phyloP scores from a whole-genome alignment of 1,140 invertebrate species.

The Leptonema lineaticorne region DNA sequence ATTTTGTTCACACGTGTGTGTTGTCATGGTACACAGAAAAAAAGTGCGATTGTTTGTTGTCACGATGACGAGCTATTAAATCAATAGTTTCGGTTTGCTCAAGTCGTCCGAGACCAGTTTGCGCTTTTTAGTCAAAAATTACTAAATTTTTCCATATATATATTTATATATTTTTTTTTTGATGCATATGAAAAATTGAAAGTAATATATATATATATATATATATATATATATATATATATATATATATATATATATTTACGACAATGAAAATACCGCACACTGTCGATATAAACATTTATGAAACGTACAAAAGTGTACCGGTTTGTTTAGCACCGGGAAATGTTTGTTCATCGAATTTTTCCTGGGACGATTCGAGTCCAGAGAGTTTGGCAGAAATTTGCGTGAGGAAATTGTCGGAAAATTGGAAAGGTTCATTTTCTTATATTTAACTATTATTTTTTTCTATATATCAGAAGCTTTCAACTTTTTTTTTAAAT shows the following conservation, averaged over 20 bases:
- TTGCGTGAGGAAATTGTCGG: slow-evolving; percentile 28
- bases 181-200: too few species aligned
- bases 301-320: slow-evolving; percentile 18
- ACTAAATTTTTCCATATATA: not conserved
- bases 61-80: too few species aligned
- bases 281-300: slow-evolving; percentile 26
- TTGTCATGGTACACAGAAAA: too few species aligned
- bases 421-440: slow-evolving; percentile 28
- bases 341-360: slow-evolving; percentile 13
- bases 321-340: not conserved
- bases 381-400: slow-evolving; percentile 19
- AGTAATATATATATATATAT: too few species aligned
- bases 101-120: too few species aligned
- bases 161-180: too few species aligned
- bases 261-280: slow-evolving; percentile 28
- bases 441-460: not conserved
- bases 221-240: too few species aligned
- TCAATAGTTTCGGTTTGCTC: too few species aligned
- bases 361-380: slow-evolving; percentile 16
- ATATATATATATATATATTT: not conserved
- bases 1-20: too few species aligned
- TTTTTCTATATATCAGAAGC: not conserved
- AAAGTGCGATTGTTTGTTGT: too few species aligned
- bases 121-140: too few species aligned
- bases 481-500: not conserved